phyloP scores from a whole-genome alignment of 2,113 vertebrate genomes.

The Eudorcas thomsonii region DNA sequence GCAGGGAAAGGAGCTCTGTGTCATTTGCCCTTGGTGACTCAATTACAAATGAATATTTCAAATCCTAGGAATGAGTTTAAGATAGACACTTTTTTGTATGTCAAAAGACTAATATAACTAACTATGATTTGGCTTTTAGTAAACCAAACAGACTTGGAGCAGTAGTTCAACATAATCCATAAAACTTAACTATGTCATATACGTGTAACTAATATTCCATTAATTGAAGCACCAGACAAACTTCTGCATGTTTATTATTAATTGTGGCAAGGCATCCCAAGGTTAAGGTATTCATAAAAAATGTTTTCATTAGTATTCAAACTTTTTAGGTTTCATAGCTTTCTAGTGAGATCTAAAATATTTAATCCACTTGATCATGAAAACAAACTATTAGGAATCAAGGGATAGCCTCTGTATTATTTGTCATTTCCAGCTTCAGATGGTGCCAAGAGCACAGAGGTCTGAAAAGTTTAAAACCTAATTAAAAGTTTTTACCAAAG shows the following conservation, averaged over 20 bases:
- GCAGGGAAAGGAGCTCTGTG: not conserved
- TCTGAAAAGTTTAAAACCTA: constrained; percentile 33
- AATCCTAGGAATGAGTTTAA: not conserved
- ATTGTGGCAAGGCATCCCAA: constrained; percentile 36
- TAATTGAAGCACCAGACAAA: not conserved
- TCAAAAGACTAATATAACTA: not conserved
- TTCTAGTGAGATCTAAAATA: constrained; percentile 59
- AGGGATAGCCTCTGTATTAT: constrained; percentile 27
- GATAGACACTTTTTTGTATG: not conserved
- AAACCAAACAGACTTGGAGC: constrained; percentile 13
- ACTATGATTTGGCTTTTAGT: not conserved
- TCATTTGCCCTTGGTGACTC: not conserved
- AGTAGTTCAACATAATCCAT: not conserved
- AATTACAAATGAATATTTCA: constrained; percentile 14
- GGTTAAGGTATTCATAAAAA: constrained; percentile 57
- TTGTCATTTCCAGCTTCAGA: constrained; percentile 37
- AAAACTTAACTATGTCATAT: not conserved
- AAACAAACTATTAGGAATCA: constrained; percentile 56
- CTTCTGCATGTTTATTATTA: constrained; percentile 40
- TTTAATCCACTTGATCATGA: constrained; percentile 67
- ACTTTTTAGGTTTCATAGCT: constrained; percentile 18
- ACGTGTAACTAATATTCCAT: not conserved
- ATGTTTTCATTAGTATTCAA: constrained; percentile 49
- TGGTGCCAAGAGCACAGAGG: not conserved
- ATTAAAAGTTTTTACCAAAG: constrained; percentile 61